Evolutionary conservation across 2,888 invertebrate species (phyloP), one percentile per base, ranked within the genome.

Genomic region (Drepanosiphum platanoidis): DNA sequence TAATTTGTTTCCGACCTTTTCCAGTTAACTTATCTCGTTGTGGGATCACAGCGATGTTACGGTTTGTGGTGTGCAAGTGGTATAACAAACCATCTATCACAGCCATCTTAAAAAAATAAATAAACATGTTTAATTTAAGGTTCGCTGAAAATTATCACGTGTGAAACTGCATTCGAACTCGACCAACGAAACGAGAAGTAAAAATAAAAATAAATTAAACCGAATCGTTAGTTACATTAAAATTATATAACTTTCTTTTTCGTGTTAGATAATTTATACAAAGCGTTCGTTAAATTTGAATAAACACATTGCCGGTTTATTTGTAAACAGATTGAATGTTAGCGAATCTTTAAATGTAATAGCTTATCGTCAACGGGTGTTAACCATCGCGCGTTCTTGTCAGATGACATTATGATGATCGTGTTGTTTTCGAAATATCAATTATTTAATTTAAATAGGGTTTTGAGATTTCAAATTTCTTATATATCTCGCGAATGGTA

Each of bases 1-100:
- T 71, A 81, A 81, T 81, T 78, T 78, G 22, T 78, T 78, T 78
- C 64, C 13, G 22, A 64, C 61, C 39, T 78, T 64, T 71, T 64
- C 22, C 30, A 5, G 61, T 78, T 30, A 64, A 78, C 39, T 64
- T 22, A 27, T 78, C 77, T 78, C 22, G 39, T 64, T 39, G 30
- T 11, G 27, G 22, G 30, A 64, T 64, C 39, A 18, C 39, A 64
- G 61, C 64, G 32, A 75, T 36, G 15, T 75, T 75, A 58, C n/a
- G 34, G 3, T 75, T 15, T 1, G 13, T 66, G 64, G 30, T 52
- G 15, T 8, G 46, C 30, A 32, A 30, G 27, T 66, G 66, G 46
- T n/a, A 36, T 68, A 52, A 70, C 34, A 52, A 70, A 80, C 18
- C 27, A 39, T 78, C 36, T 58, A 64, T 42, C 39, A 30, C 0